Base-by-base conservation (phyloP, 2,888 invertebrate genomes). In the Tortricodes alternella region DNA sequence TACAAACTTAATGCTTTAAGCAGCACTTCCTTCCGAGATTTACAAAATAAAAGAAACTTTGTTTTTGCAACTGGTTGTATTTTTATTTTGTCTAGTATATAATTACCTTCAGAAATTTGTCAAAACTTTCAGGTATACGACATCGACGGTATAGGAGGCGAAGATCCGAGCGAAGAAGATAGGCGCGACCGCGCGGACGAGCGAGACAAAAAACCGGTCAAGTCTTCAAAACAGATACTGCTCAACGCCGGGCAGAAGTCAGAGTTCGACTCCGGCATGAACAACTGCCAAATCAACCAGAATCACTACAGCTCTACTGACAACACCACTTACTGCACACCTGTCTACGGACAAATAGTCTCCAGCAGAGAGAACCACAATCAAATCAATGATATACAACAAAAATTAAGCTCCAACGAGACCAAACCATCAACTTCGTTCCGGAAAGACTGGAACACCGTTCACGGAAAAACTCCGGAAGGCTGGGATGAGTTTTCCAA, bases 191-290 rank as follows among this genome's bases (percentile, higher is more conserved):
- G 60, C 15, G 65, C 65, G 27, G 67, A 71, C 11, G 70, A 67
- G 44, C 73, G 73, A 7, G 81, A 80, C 11, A 88, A 85, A 62
- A 80, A 74, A 62, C 66, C 73, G 2, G 71, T 89, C 0, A 90
- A 90, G 70, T 90, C 90, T 5, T 90, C 90, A 7, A 90, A 89
- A 62, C 90, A 89, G 68, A 89, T 90, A 62, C 81, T 90, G 23
- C 70, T 88, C 62, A 90, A 90, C 55, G 89, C 90, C 1, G 90
- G 90, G 8, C 90, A 90, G 56, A 89, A 89, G 59, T 90, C 90
- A 0, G 90, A 90, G 59, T 90, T 90, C 56, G 90, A 89, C 63
- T 89, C 89, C 0, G 90, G 90, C 7, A 90, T 90, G 89, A 90
- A 90, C 72, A 90, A 89, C 69, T 84, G 79, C 53, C 90, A 89